phyloP scores from a whole-genome alignment of 2,113 vertebrate genomes.

The Tupaia tana region DNA sequence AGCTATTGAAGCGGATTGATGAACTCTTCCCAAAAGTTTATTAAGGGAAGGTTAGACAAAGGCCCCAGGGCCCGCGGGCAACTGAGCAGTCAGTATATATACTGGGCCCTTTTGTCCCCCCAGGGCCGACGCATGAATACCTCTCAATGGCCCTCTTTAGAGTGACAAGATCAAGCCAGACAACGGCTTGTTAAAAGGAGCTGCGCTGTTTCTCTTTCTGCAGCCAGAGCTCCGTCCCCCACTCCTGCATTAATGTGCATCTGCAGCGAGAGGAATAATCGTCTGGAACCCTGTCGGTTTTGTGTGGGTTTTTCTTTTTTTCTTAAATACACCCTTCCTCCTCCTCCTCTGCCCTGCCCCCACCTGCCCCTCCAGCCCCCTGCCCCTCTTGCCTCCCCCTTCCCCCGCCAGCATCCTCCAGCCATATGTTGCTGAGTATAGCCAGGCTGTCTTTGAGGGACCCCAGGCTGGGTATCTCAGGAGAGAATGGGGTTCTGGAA shows the following conservation, averaged over 20 bases:
- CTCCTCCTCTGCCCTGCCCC: slow-evolving; percentile 81
- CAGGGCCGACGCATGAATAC: slow-evolving; percentile 97
- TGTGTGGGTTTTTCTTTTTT: slow-evolving; percentile 82
- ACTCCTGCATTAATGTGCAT: slow-evolving; percentile 95
- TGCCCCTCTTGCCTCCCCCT: slow-evolving; percentile 17
- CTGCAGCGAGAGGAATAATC: slow-evolving; percentile 91
- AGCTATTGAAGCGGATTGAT: slow-evolving; percentile 98
- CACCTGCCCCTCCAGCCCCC: slow-evolving; percentile 49
- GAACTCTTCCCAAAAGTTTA: slow-evolving; percentile 99
- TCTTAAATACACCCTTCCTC: slow-evolving; percentile 83
- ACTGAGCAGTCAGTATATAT: slow-evolving; percentile 97
- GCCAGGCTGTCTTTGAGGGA: slow-evolving; percentile 45
- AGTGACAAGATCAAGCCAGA: slow-evolving; percentile 99
- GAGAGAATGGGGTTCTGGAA: not conserved
- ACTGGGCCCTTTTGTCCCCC: slow-evolving; percentile 95
- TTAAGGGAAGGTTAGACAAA: slow-evolving; percentile 98
- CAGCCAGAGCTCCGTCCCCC: slow-evolving; percentile 85
- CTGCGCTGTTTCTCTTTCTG: slow-evolving; percentile 87
- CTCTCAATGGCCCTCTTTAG: slow-evolving; percentile 97
- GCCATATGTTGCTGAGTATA: slow-evolving; percentile 86
- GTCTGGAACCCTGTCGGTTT: slow-evolving; percentile 82
- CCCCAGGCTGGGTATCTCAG: slow-evolving; percentile 27
- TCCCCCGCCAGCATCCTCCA: slow-evolving; percentile 33
- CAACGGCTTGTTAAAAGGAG: slow-evolving; percentile 95
- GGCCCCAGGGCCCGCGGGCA: slow-evolving; percentile 92